Percentiles rank a stretch among this genome's conserved stretches.
phyloP scores from a whole-genome alignment of 2,797 vertebrate species.

The Arnoldichthys spilopterus region DNA sequence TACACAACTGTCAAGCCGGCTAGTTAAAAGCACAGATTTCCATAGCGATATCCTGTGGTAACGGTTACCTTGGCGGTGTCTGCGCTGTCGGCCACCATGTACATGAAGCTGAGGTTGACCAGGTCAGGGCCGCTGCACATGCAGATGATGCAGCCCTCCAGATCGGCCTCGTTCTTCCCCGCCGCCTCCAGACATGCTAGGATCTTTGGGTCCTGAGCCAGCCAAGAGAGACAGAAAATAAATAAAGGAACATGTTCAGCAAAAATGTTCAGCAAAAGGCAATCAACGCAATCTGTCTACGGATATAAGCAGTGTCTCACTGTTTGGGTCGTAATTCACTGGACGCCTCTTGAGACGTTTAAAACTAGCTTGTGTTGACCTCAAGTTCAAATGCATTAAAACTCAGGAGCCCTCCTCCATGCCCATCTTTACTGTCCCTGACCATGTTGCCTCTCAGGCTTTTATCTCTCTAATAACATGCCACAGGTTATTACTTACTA shows the following conservation, averaged over 20 bases:
- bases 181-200: conserved; percentile 88
- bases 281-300: not conserved
- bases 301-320: not conserved
- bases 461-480: conserved; percentile 22
- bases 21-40: conserved; percentile 13
- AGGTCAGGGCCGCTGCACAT: conserved; percentile 96
- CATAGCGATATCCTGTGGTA: conserved; percentile 17
- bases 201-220: conserved; percentile 91
- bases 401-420: not conserved
- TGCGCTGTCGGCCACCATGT: conserved; percentile 91
- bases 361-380: conserved; percentile 8
- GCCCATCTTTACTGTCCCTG: not conserved
- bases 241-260: not conserved
- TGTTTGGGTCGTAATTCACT: not conserved
- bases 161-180: conserved; percentile 89
- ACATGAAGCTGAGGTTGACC: conserved; percentile 97
- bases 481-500: conserved; percentile 30
- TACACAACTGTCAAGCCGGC: conserved; percentile 17
- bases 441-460: not conserved
- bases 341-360: not conserved
- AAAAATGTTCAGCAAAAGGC: not conserved
- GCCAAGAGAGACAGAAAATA: not conserved
- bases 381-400: conserved; percentile 14
- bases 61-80: conserved; percentile 90
- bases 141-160: conserved; percentile 93